Conservation (phyloP, 2,888 invertebrate species). For the Subacronicta megacephala region DNA sequence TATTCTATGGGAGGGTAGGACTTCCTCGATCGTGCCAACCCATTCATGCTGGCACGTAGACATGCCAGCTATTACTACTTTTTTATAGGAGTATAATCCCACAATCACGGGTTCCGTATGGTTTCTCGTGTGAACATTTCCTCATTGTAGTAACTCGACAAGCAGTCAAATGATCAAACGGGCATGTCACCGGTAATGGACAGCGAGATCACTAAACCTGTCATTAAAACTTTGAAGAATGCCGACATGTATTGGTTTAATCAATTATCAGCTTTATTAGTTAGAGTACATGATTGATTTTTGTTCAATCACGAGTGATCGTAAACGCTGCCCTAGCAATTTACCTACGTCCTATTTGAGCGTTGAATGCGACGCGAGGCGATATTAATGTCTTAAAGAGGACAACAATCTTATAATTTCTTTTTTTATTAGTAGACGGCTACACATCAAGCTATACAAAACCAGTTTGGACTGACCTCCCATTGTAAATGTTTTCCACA, state of each 20-base stretch:
- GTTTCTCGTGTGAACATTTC: slow-evolving; percentile 3
- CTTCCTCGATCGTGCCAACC: no score
- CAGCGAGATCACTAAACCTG: slow-evolving; percentile 21
- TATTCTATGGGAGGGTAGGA: no score
- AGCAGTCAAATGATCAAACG: slow-evolving; percentile 1
- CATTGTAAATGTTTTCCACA: no score
- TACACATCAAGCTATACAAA: no score
- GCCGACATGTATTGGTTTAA: slow-evolving; percentile 25
- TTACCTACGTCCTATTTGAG: not conserved
- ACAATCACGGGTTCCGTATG: no score
- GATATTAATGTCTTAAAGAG: no score
- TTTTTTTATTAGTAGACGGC: no score
- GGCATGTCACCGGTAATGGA: slow-evolving; percentile 20
- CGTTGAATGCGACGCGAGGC: not conserved
- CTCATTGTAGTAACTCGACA: slow-evolving; percentile 2
- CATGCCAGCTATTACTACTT: no score
- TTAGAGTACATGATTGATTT: slow-evolving; percentile 6
- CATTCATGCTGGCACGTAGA: no score
- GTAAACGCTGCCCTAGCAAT: not conserved
- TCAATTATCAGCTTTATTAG: slow-evolving; percentile 7
- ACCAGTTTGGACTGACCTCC: no score
- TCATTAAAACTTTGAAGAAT: slow-evolving; percentile 20
- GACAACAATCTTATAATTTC: no score
- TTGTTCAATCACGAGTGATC: slow-evolving; percentile 1
- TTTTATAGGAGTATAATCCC: no score